Percentiles rank a stretch among this genome's conserved stretches.
phyloP scores from a whole-genome alignment of 2,888 invertebrate genomes.

The Aphodius sticticus region DNA sequence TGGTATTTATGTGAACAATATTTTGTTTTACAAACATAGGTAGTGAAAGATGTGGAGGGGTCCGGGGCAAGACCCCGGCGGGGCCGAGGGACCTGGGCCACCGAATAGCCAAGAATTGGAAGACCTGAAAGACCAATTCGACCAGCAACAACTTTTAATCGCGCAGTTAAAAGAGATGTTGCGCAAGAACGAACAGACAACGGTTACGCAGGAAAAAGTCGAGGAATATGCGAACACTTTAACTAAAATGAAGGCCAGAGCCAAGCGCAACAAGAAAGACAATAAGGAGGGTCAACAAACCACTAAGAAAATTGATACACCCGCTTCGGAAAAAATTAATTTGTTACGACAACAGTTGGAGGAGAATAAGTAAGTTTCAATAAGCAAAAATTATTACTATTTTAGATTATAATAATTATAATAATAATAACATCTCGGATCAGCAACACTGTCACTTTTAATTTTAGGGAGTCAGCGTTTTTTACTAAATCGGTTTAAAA shows the following conservation, averaged over 20 bases:
- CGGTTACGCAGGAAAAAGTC: constrained; percentile 58
- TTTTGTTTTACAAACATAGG: neutral
- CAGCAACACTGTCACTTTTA: no score
- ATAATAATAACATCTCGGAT: no score
- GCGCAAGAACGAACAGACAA: constrained; percentile 56
- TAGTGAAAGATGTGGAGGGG: constrained; percentile 55
- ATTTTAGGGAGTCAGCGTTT: no score
- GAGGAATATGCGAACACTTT: constrained; percentile 59
- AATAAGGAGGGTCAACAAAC: constrained; percentile 38
- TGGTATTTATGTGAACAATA: neutral
- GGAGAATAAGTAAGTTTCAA: constrained; percentile 60
- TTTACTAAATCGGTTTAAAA: no score
- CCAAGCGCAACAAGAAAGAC: constrained; percentile 46
- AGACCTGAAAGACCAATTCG: constrained; percentile 57
- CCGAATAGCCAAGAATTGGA: constrained; percentile 48
- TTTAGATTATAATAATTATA: no score
- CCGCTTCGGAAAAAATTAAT: constrained; percentile 63
- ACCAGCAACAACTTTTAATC: constrained; percentile 58
- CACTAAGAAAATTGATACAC: constrained; percentile 51
- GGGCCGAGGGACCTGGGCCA: constrained; percentile 28
- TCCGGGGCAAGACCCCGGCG: constrained; percentile 46
- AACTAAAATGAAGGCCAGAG: constrained; percentile 55
- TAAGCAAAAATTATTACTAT: neutral
- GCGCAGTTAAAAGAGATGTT: constrained; percentile 60
- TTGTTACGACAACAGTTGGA: constrained; percentile 64